Evolutionary conservation across 2,113 vertebrate species (phyloP).

Genomic region (Mustelus asterias): DNA sequence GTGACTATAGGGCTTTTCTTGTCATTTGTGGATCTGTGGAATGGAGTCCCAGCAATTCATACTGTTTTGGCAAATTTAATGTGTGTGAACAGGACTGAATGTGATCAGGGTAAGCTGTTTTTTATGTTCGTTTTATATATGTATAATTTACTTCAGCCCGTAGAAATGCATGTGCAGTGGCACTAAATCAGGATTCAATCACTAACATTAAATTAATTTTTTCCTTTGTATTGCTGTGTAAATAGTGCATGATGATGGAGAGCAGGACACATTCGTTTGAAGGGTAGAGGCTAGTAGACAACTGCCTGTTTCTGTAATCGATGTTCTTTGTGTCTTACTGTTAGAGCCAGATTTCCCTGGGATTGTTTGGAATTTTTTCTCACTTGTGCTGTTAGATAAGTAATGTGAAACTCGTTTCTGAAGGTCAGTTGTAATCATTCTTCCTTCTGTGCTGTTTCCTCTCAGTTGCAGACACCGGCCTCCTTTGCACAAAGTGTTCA

Average conservation of each 20-base stretch:
- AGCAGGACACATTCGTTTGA: not conserved
- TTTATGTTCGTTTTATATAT: not conserved
- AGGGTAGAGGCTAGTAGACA: not conserved
- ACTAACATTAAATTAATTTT: not conserved
- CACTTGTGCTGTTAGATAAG: not conserved
- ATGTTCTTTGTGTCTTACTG: not conserved
- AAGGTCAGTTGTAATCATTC: slow-evolving; percentile 5
- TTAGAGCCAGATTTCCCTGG: too few relatives aligned
- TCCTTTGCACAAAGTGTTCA: slow-evolving; percentile 98
- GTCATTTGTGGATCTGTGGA: not conserved
- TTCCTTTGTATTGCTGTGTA: not conserved
- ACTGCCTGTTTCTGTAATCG: not conserved
- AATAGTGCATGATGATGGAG: not conserved
- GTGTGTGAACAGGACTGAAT: not conserved
- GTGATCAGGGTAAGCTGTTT: not conserved
- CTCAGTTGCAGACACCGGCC: slow-evolving; percentile 94
- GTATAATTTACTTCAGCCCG: not conserved
- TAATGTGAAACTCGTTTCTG: not conserved
- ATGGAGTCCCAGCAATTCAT: not conserved
- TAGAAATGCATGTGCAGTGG: not conserved
- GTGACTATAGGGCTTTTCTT: not conserved
- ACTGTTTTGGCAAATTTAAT: not conserved
- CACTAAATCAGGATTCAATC: not conserved
- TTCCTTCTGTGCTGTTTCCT: not conserved
- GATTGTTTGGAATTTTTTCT: not conserved